Percentiles rank a stretch among this genome's conserved stretches.
phyloP scores from a whole-genome alignment of 2,797 vertebrate genomes.

The Rousettus madagascariensis region DNA sequence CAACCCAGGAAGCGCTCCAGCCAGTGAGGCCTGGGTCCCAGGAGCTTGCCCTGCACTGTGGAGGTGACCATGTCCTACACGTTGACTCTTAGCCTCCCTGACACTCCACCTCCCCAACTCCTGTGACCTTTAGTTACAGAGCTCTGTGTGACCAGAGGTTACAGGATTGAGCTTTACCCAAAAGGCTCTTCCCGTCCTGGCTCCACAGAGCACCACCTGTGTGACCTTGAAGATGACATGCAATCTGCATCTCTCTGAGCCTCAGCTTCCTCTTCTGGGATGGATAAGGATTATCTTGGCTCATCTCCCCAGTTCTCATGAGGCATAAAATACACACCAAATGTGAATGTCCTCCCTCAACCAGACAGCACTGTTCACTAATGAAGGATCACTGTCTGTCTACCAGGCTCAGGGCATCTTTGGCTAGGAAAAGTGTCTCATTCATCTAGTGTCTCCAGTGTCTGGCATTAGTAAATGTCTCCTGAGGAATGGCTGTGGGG shows the following conservation, averaged over 20 bases:
- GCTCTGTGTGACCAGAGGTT: not conserved
- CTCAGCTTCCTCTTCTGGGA: not conserved
- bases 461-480: not conserved
- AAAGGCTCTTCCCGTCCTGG: not conserved
- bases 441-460: conserved; percentile 1
- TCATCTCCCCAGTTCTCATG: not conserved
- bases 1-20: not conserved
- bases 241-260: not conserved
- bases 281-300: not conserved
- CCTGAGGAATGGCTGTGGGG: not conserved
- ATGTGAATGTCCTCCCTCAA: not conserved
- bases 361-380: not conserved
- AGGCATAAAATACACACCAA: not conserved
- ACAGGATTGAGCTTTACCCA: not conserved
- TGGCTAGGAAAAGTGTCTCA: not conserved
- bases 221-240: not conserved
- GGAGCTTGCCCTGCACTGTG: not conserved
- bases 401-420: not conserved
- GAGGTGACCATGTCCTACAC: not conserved
- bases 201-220: not conserved
- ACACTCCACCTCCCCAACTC: not conserved
- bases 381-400: not conserved
- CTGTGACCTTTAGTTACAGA: not conserved
- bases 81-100: not conserved
- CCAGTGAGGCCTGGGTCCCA: not conserved